Evolutionary conservation across 1,140 invertebrate species (phyloP), one percentile per base, ranked within the genome.

Genomic region (Pseudomyrmex flavicornis): DNA sequence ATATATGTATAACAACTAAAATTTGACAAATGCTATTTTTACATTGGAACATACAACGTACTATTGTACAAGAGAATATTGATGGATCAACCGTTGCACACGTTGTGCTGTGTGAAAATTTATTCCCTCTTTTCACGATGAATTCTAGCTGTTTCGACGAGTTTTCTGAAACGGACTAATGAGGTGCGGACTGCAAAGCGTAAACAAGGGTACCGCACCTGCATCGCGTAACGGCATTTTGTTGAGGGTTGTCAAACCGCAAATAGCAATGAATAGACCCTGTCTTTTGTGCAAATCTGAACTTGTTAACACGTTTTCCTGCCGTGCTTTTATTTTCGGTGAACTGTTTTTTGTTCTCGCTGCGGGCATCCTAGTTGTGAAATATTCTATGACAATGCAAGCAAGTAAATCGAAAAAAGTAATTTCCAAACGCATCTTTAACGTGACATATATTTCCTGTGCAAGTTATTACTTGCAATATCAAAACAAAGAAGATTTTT

Each of bases 141-240:
- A 15, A 70, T 79, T 48, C 35, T 70, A 58, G 52, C 17, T 46
- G 52, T 70, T 26, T 10, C 35, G 35, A 70, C 26, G 35, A 69
- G 20, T 59, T 69, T 79, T 48, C 35, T 77, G 20, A 79, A 70
- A 79, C 10, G 13, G 12, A 59, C 65, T 70, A 79, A 79, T 79
- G 65, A 79, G 52, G 74, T 68, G 44, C 48, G 4, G 8, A 7
- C 35, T 35, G 35, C 35, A 35, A 35, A 68, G 58, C 48, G 5
- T 70, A 44, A 58, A 70, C 56, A 79, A 44, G 46, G 35, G 20
- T 59, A 56, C 70, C 52, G 15, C 65, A 17, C 20, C 76, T 69
- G 76, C 65, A 1, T 59, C 35, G 48, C 35, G 48, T 79, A 68
- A 79, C 12, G 35, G 15, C 13, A 77, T 20, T 48, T 70, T 56